These are phyloP conservation scores for Echinops telfairi DNA, from an alignment of 2,113 vertebrate genomes.

Conservation along the genomic window DNA sequence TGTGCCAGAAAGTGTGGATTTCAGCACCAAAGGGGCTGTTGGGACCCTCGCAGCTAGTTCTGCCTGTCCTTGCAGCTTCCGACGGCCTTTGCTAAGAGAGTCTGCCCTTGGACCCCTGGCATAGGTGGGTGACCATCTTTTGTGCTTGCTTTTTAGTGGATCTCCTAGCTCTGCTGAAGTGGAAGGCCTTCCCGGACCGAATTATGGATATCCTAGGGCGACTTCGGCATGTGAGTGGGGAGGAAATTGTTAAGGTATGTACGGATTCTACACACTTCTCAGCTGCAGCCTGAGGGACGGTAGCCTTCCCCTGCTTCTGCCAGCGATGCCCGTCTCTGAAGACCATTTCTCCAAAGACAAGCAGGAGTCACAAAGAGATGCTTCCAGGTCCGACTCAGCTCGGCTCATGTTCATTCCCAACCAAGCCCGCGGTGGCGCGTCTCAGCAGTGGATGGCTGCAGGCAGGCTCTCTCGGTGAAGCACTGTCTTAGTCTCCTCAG, in stretches of 20 bases:
- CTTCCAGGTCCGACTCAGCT: too few relatives aligned
- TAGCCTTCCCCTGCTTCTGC: slow-evolving; percentile 15
- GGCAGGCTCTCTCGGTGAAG: too few relatives aligned
- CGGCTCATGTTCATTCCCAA: too few relatives aligned
- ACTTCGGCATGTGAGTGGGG: slow-evolving; percentile 95
- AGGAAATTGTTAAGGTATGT: slow-evolving; percentile 97
- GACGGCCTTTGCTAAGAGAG: background rate
- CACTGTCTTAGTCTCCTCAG: too few relatives aligned
- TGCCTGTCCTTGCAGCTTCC: background rate
- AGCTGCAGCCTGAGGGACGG: background rate
- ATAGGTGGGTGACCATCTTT: background rate
- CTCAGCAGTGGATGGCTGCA: too few relatives aligned
- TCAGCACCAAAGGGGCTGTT: background rate
- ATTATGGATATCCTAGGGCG: slow-evolving; percentile 96
- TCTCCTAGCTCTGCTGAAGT: slow-evolving; percentile 95
- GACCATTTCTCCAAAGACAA: slow-evolving; percentile 19
- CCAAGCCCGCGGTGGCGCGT: too few relatives aligned
- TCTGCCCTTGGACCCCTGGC: background rate
- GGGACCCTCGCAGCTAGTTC: background rate
- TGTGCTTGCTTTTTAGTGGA: slow-evolving; percentile 90
- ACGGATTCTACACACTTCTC: background rate
- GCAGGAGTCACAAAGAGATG: too few relatives aligned
- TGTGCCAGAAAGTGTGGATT: background rate
- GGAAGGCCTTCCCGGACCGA: slow-evolving; percentile 97
- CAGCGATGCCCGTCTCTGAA: background rate